phyloP scores from a whole-genome alignment of 2,888 invertebrate genomes.

The Ypsolopha scabrella region DNA sequence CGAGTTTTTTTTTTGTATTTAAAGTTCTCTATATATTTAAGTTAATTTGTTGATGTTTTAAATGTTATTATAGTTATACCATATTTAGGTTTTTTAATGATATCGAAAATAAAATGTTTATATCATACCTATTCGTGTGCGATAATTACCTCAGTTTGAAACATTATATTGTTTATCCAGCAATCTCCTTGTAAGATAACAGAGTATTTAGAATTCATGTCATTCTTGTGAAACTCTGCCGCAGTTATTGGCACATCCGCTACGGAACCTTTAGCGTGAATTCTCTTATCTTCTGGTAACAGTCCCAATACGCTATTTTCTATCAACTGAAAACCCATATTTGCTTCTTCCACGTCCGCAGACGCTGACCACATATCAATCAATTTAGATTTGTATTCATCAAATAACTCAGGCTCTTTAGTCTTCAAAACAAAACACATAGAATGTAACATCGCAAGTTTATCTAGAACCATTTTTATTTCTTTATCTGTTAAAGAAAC shows the following conservation, averaged over 20 bases:
- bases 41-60: too few relatives aligned
- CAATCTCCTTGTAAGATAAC: not conserved
- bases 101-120: constrained; percentile 11
- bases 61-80: too few relatives aligned
- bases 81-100: too few relatives aligned
- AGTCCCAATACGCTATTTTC: not conserved
- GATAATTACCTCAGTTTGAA: not conserved
- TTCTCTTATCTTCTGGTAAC: not conserved
- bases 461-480: not conserved
- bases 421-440: not conserved
- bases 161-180: constrained; percentile 1
- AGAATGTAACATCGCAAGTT: not conserved
- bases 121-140: too few relatives aligned
- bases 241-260: not conserved
- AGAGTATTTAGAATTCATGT: not conserved
- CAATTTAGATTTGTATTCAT: not conserved
- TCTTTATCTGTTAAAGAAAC: not conserved
- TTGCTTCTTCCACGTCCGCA: not conserved
- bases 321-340: not conserved
- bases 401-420: not conserved
- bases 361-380: not conserved
- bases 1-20: too few relatives aligned
- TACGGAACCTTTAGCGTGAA: not conserved
- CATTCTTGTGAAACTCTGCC: not conserved
- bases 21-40: too few relatives aligned